phyloP scores from a whole-genome alignment of 1,140 invertebrate species.

The Telenomus remus region DNA sequence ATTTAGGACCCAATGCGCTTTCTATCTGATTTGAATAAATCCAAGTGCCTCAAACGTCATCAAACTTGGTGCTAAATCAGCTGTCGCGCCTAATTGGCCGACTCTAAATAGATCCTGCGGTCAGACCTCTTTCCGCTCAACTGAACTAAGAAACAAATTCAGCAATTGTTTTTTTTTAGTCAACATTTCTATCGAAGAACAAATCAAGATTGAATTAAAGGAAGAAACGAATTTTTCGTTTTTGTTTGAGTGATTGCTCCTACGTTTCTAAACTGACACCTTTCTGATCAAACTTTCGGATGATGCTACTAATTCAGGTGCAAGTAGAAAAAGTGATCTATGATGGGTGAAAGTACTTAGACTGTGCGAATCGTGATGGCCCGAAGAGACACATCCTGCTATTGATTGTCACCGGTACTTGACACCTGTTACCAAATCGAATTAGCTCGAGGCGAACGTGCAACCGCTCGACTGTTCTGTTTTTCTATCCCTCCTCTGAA shows the following conservation, averaged over 20 bases:
- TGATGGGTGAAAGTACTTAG: conserved; percentile 14
- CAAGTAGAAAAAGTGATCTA: conserved; percentile 7
- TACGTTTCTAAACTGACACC: neutral
- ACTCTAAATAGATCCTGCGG: neutral
- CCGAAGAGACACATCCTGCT: neutral
- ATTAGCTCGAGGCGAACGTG: neutral
- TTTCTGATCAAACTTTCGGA: conserved; percentile 18
- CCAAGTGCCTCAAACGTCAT: conserved; percentile 2
- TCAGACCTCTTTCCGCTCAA: neutral
- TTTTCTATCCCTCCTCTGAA: conserved; percentile 1
- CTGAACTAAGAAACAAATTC: too few species aligned
- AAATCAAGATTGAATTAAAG: neutral
- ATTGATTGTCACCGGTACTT: conserved; percentile 3
- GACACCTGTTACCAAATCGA: conserved; percentile 2
- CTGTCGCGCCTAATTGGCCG: conserved; percentile 9
- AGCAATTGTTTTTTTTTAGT: too few species aligned
- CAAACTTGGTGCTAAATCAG: neutral
- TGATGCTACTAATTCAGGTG: conserved; percentile 10
- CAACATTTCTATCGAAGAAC: too few species aligned
- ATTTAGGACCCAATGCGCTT: conserved; percentile 19
- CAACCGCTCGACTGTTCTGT: neutral
- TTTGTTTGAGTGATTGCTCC: too few species aligned
- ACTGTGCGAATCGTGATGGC: neutral
- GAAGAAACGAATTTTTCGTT: neutral
- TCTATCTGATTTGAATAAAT: conserved; percentile 10